Conservation (phyloP, 2,113 vertebrate species). For the Oxygymnocypris stewartii region DNA sequence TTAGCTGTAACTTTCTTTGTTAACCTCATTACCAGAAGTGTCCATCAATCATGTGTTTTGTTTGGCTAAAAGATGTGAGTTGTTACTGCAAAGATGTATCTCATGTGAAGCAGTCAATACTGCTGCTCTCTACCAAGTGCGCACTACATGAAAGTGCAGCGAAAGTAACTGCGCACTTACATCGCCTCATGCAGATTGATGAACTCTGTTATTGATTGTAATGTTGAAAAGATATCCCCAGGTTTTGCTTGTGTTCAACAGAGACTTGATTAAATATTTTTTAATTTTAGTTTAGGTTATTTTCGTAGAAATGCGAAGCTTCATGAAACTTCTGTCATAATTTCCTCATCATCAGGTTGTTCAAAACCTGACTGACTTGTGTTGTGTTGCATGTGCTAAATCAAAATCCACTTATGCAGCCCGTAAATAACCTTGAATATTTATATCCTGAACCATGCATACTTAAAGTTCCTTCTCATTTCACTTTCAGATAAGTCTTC, state of each 20-base stretch:
- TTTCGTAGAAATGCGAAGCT: not conserved
- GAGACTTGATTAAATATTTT: not conserved
- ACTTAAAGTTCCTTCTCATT: not conserved
- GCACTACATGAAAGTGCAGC: slow-evolving; percentile 12
- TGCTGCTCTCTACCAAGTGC: slow-evolving; percentile 13
- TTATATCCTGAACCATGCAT: not conserved
- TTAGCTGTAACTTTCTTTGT: not conserved
- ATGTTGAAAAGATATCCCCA: slow-evolving; percentile 26
- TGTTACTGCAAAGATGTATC: not conserved
- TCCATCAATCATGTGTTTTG: slow-evolving; percentile 21
- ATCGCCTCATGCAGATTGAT: slow-evolving; percentile 15
- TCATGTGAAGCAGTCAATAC: slow-evolving; percentile 38
- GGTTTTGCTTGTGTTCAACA: not conserved
- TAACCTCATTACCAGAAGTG: slow-evolving; percentile 4
- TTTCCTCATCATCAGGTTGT: not conserved
- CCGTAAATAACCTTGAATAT: not conserved
- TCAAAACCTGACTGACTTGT: not conserved
- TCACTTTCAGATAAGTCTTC: not conserved
- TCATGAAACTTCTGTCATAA: not conserved
- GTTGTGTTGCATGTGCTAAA: not conserved
- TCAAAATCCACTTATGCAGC: not conserved
- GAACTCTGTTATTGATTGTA: slow-evolving; percentile 15
- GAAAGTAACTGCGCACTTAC: not conserved
- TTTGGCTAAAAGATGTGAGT: slow-evolving; percentile 25
- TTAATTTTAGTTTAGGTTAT: not conserved